phyloP scores from a whole-genome alignment of 2,888 invertebrate species.

The Tubulanus polymorphus region DNA sequence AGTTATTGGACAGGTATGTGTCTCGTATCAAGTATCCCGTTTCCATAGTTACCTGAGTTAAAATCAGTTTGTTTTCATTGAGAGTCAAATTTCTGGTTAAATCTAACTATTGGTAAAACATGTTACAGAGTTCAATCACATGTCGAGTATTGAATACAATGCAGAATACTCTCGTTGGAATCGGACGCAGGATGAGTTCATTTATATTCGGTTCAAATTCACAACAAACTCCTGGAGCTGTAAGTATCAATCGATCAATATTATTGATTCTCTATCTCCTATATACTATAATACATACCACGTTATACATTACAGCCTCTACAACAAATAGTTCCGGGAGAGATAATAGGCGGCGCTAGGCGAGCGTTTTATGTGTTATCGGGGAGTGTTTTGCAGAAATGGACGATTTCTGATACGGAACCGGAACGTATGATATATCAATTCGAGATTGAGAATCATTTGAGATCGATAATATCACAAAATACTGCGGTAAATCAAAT shows the following conservation, averaged over 20 bases:
- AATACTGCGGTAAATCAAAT: too few species aligned
- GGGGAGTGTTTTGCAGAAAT: constrained; percentile 77
- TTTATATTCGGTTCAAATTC: constrained; percentile 69
- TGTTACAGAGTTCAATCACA: constrained; percentile 50
- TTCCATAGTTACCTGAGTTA: too few species aligned
- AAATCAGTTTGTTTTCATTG: not conserved
- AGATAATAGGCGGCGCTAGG: constrained; percentile 47
- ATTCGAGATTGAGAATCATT: constrained; percentile 68
- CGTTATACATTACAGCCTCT: constrained; percentile 27
- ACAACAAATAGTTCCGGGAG: constrained; percentile 48
- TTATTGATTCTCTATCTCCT: not conserved
- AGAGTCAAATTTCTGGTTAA: not conserved
- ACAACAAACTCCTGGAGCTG: constrained; percentile 46
- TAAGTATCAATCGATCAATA: constrained; percentile 21
- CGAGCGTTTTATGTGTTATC: constrained; percentile 69
- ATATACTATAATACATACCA: not conserved
- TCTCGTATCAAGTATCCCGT: not conserved
- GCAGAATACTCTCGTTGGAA: constrained; percentile 69
- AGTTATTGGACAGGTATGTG: constrained; percentile 63
- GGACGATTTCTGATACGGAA: constrained; percentile 64
- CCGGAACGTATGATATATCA: constrained; percentile 70
- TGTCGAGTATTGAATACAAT: constrained; percentile 48
- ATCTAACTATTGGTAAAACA: not conserved
- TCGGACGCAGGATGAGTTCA: constrained; percentile 75
- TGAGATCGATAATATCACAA: too few species aligned